phyloP scores from a whole-genome alignment of 2,113 vertebrate genomes.

The Promerops cafer region DNA sequence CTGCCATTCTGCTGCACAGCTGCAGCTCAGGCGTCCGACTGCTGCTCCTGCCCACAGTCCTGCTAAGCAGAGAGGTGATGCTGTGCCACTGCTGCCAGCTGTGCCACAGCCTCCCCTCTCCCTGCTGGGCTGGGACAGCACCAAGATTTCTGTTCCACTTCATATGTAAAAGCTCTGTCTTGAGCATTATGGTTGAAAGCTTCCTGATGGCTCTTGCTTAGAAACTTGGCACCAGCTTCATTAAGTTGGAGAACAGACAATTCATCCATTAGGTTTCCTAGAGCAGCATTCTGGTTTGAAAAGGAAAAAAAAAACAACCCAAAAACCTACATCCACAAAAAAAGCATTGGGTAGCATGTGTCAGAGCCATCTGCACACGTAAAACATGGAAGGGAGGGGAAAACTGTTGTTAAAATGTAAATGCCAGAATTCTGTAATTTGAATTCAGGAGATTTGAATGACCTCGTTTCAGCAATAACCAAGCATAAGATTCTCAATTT shows the following conservation, averaged over 20 bases:
- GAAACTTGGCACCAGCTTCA: not conserved
- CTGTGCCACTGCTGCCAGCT: not conserved
- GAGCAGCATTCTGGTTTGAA: not conserved
- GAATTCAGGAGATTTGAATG: not conserved
- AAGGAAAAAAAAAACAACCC: not conserved
- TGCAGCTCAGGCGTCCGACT: not conserved
- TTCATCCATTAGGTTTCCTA: not conserved
- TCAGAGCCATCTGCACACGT: not conserved
- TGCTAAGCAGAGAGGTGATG: fast-evolving
- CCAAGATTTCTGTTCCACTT: not conserved
- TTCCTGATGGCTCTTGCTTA: not conserved
- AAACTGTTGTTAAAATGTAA: not conserved
- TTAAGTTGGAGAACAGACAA: not conserved
- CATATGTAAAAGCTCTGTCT: not conserved
- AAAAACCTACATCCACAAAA: not conserved
- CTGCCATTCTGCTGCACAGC: not conserved
- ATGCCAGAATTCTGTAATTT: not conserved
- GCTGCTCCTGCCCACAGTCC: not conserved
- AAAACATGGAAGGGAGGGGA: not conserved
- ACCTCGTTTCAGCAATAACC: not conserved
- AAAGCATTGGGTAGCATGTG: not conserved
- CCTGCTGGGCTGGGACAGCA: not conserved
- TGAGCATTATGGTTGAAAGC: not conserved
- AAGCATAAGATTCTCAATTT: not conserved
- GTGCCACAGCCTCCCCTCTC: not conserved